Percentiles rank a stretch among this genome's conserved stretches.
These are phyloP conservation scores for Eulemur rubriventer DNA, from an alignment of 2,797 vertebrate species.

Conservation along the genomic window DNA sequence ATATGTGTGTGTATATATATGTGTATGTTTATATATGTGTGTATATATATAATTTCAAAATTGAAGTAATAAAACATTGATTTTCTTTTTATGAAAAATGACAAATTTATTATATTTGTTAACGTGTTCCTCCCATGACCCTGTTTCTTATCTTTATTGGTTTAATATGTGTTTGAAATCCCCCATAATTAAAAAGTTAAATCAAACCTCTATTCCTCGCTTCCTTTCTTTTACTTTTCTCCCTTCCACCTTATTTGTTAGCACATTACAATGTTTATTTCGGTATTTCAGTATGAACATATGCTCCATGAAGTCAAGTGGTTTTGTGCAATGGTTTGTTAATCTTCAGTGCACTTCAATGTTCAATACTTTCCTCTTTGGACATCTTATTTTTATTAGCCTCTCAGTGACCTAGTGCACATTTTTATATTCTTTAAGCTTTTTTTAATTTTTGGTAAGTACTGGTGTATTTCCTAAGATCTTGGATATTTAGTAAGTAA, in stretches of 20 bases:
- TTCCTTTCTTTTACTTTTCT: neutral
- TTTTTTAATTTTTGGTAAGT: neutral
- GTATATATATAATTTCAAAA: neutral
- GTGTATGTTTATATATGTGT: neutral
- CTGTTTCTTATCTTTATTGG: neutral
- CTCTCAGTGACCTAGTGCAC: neutral
- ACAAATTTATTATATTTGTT: neutral
- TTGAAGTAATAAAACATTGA: neutral
- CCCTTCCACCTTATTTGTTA: neutral
- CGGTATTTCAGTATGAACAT: neutral
- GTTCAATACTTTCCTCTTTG: neutral
- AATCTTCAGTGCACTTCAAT: neutral
- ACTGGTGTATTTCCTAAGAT: neutral
- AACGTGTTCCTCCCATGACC: neutral
- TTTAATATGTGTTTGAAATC: neutral
- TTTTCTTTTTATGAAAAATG: neutral
- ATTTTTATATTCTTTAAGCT: neutral
- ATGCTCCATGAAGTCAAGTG: neutral
- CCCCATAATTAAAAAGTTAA: neutral
- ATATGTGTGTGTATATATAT: neutral
- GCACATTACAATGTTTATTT: neutral
- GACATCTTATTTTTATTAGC: neutral
- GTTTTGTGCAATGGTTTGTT: neutral
- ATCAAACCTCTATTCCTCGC: neutral
- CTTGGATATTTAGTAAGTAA: neutral